Percentiles rank a stretch among this genome's conserved stretches.
Evolutionary conservation across 2,888 invertebrate genomes (phyloP).

Genomic region (Phoenoteleia sp.): DNA sequence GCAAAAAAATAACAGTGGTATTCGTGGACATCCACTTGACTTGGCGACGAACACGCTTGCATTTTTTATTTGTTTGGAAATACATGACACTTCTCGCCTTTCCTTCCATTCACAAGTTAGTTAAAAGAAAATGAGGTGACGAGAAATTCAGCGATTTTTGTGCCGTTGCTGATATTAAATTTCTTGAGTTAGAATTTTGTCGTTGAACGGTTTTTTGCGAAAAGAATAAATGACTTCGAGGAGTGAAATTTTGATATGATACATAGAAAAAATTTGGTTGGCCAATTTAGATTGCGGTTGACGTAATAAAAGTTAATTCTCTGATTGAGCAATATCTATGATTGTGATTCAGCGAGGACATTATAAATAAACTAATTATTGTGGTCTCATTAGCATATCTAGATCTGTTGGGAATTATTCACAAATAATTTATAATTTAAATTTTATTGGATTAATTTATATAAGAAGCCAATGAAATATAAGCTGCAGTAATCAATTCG

Average conservation of each 20-base stretch:
- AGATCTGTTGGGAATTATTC: not conserved
- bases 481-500: slow-evolving; percentile 44
- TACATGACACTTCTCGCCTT: slow-evolving; percentile 10
- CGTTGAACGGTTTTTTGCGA: not conserved
- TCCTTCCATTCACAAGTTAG: not conserved
- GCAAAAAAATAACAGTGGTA: slow-evolving; percentile 32
- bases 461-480: slow-evolving; percentile 1
- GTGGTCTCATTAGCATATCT: not conserved
- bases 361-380: slow-evolving; percentile 3
- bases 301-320: not conserved
- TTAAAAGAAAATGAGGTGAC: slow-evolving; percentile 22
- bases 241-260: slow-evolving; percentile 29
- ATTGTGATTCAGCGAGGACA: not conserved
- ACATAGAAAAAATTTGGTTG: not conserved
- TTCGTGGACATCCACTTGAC: slow-evolving; percentile 60
- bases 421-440: not conserved
- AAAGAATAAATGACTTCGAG: slow-evolving; percentile 12
- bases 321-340: not conserved
- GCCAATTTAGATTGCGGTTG: slow-evolving; percentile 1
- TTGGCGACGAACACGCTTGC: slow-evolving; percentile 21
- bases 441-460: not conserved
- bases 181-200: not conserved
- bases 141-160: slow-evolving; percentile 30
- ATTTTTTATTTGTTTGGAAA: slow-evolving; percentile 11
- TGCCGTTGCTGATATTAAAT: not conserved